Conservation (phyloP, 2,113 vertebrate genomes). For the Mesembrinibis cayennensis region DNA sequence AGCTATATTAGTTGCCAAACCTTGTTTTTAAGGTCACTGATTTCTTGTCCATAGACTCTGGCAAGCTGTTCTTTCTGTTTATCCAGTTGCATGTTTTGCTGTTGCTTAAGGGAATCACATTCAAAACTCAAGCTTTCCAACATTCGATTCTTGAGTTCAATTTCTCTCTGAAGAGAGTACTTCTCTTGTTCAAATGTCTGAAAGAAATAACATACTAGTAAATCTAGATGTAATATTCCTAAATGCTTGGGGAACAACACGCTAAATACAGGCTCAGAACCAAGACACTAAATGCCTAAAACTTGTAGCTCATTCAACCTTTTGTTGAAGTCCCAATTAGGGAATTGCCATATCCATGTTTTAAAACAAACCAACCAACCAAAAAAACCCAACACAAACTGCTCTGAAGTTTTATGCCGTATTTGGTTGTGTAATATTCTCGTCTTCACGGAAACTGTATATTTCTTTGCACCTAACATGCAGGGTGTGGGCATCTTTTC, state of each 20-base stretch:
- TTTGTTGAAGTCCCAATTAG: not conserved
- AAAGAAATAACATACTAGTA: constrained; percentile 27
- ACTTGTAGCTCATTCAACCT: not conserved
- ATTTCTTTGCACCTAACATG: not conserved
- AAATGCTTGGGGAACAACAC: not conserved
- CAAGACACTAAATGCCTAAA: not conserved
- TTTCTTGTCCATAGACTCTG: constrained; percentile 77
- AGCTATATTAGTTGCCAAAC: constrained; percentile 67
- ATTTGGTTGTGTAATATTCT: not conserved
- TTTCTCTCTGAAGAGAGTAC: constrained; percentile 88
- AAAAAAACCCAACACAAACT: too few species aligned
- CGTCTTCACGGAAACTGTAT: not conserved
- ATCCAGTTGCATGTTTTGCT: constrained; percentile 82
- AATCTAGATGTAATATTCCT: not conserved
- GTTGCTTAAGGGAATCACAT: constrained; percentile 85
- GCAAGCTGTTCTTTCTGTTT: constrained; percentile 79
- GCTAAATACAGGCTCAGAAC: not conserved
- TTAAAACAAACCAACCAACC: not conserved
- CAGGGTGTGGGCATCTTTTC: not conserved
- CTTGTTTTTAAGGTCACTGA: constrained; percentile 85
- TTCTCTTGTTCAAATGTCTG: constrained; percentile 87
- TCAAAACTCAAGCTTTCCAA: constrained; percentile 87
- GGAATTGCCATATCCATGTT: not conserved
- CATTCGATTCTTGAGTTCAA: constrained; percentile 88
- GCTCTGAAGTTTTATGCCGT: not conserved